phyloP scores from a whole-genome alignment of 2,888 invertebrate genomes.

The Drosophila recens region DNA sequence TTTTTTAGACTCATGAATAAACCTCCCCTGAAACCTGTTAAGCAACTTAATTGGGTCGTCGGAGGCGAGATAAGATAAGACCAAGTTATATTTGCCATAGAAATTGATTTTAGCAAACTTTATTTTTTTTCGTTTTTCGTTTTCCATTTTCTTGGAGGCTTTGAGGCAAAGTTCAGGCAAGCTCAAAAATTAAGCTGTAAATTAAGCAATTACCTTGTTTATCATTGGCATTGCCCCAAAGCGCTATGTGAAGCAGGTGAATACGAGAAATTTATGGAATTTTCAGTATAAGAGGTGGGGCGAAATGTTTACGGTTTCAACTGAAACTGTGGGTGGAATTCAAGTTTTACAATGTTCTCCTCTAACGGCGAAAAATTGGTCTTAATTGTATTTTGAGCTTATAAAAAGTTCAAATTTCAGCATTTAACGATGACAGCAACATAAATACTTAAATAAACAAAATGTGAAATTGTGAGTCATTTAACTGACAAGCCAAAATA shows the following conservation, averaged over 20 bases:
- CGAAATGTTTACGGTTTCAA: conserved; percentile 30
- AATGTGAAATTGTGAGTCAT: conserved; percentile 25
- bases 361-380: conserved; percentile 1
- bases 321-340: conserved; percentile 38
- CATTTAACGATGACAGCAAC: conserved; percentile 11
- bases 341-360: conserved; percentile 6
- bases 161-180: conserved; percentile 21
- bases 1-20: conserved; percentile 4
- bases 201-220: conserved; percentile 32
- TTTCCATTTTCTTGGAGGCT: neutral
- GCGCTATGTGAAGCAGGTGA: conserved; percentile 7
- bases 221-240: conserved; percentile 7
- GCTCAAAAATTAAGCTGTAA: conserved; percentile 26
- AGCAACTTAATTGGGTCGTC: conserved; percentile 58
- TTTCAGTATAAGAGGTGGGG: neutral
- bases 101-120: conserved; percentile 54
- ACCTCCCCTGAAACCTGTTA: conserved; percentile 9
- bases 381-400: conserved; percentile 14
- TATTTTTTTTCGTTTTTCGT: neutral
- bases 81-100: conserved; percentile 41
- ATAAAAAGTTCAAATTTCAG: conserved; percentile 18
- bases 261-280: conserved; percentile 21
- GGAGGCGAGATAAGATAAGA: conserved; percentile 54
- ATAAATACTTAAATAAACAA: conserved; percentile 33
- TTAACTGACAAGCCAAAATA: conserved; percentile 17